Conservation (phyloP, 2,113 vertebrate genomes). For the Arizona elegans region DNA sequence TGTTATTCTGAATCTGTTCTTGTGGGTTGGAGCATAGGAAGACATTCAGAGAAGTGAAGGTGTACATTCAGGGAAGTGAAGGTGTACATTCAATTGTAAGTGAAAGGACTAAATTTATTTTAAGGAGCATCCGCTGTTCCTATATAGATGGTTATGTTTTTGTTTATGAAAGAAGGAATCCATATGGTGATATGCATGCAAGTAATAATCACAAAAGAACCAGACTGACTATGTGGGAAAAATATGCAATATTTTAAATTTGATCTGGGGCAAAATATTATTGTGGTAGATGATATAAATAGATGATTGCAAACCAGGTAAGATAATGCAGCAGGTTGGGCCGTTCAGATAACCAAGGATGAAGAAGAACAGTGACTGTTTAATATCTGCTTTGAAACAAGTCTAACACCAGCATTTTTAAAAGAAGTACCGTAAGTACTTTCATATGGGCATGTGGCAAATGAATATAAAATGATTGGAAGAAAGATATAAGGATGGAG, state of each 20-base stretch:
- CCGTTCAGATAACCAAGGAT: not conserved
- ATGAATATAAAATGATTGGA: not conserved
- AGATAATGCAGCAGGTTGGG: not conserved
- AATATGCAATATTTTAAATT: not conserved
- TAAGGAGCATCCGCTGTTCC: not conserved
- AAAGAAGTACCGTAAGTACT: not conserved
- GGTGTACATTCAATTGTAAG: not conserved
- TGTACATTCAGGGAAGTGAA: not conserved
- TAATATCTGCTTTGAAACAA: not conserved
- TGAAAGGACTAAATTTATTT: not conserved
- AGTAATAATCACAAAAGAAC: not conserved
- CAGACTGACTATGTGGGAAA: not conserved
- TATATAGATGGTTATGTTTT: not conserved
- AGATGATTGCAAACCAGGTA: not conserved
- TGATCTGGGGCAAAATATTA: not conserved
- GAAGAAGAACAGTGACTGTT: not conserved
- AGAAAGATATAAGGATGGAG: not conserved
- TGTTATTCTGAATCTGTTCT: not conserved
- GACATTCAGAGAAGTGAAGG: not conserved
- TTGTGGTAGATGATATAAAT: not conserved
- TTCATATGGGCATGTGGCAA: not conserved
- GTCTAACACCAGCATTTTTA: not conserved
- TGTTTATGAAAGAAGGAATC: not conserved
- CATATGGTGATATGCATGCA: not conserved
- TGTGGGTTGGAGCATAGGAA: not conserved